These are phyloP conservation scores for Mus caroli DNA, from an alignment of 2,797 vertebrate genomes.

Conservation along the genomic window DNA sequence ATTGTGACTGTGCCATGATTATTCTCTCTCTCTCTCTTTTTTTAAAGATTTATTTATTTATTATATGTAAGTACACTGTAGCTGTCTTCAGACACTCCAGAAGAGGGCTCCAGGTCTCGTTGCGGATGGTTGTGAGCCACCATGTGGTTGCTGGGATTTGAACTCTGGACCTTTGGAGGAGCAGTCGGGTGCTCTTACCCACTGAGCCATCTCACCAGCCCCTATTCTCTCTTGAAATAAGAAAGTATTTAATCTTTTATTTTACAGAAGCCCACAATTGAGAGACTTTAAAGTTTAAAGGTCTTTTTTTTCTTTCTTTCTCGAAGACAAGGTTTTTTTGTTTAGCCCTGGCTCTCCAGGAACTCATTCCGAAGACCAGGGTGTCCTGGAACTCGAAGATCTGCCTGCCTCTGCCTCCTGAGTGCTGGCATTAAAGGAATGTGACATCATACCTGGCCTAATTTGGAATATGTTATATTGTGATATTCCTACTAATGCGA, in stretches of 20 bases:
- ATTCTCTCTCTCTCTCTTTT: too few relatives aligned
- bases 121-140: too few relatives aligned
- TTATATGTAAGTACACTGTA: too few relatives aligned
- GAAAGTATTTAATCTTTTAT: background rate
- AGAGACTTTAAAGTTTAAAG: background rate
- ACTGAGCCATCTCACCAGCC: too few relatives aligned
- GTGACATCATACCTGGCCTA: background rate
- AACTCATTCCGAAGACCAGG: background rate
- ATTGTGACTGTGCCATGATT: background rate
- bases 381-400: background rate
- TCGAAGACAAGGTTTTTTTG: background rate
- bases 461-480: background rate
- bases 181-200: too few relatives aligned
- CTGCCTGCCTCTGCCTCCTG: background rate
- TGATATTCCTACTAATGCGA: background rate
- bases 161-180: too few relatives aligned
- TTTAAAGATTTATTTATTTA: too few relatives aligned
- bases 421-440: background rate
- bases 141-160: too few relatives aligned
- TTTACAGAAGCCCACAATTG: background rate
- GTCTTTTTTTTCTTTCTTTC: background rate
- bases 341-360: too few relatives aligned
- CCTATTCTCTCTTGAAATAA: background rate
- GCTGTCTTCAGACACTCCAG: too few relatives aligned
- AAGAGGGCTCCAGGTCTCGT: too few relatives aligned